Conservation (phyloP, 2,888 invertebrate genomes). For the Pomacea canaliculata region DNA sequence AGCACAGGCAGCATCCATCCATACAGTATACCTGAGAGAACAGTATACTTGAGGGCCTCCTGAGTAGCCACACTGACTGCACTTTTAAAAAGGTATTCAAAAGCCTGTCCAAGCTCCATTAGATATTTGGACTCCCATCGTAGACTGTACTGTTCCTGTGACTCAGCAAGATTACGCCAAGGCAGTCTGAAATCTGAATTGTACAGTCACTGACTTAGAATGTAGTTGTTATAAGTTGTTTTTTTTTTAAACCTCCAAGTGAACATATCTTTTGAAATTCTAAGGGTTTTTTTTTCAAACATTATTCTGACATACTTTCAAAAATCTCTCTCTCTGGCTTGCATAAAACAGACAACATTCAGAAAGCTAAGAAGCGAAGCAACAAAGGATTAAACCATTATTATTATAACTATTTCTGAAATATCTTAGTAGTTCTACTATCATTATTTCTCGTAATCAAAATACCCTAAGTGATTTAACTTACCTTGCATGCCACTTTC, state of each 20-base stretch:
- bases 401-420: not conserved
- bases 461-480: not conserved
- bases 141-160: slow-evolving; percentile 77
- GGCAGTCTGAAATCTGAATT: slow-evolving; percentile 71
- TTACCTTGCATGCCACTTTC: slow-evolving; percentile 71
- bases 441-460: not conserved
- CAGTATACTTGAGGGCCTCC: slow-evolving; percentile 77
- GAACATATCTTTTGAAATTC: too few species aligned
- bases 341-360: too few species aligned
- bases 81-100: slow-evolving; percentile 74
- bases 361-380: too few species aligned
- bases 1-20: too few species aligned
- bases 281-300: too few species aligned
- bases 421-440: not conserved
- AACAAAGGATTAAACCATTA: too few species aligned
- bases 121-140: slow-evolving; percentile 77
- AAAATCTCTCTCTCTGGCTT: too few species aligned
- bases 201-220: not conserved
- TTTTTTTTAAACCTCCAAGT: too few species aligned
- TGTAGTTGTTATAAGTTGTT: too few species aligned
- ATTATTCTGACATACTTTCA: too few species aligned
- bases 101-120: slow-evolving; percentile 75
- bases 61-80: slow-evolving; percentile 70
- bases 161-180: slow-evolving; percentile 75
- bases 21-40: slow-evolving; percentile 73